Conservation (phyloP, 1,140 invertebrate species). For the Lucilia sericata region DNA sequence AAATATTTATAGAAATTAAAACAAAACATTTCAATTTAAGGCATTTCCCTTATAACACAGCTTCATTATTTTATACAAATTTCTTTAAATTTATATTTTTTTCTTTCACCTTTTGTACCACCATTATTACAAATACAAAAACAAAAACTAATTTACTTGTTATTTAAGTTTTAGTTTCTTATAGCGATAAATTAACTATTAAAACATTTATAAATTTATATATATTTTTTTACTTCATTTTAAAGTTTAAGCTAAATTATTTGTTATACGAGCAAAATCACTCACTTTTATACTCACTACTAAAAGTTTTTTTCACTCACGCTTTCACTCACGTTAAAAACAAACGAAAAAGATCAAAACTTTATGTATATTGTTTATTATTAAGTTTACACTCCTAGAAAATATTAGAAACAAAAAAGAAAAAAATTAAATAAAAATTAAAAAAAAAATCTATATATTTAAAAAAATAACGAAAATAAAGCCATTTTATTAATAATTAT, state of each 20-base stretch:
- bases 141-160: background rate
- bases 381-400: conserved; percentile 10
- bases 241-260: background rate
- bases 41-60: background rate
- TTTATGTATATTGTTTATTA: background rate
- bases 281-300: background rate
- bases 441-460: background rate
- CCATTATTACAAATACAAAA: background rate
- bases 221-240: background rate
- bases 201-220: background rate
- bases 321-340: background rate
- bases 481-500: no score
- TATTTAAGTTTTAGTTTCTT: background rate
- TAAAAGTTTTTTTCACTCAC: background rate
- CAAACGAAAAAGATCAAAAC: background rate
- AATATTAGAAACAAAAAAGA: background rate
- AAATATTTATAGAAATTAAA: background rate
- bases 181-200: background rate
- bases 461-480: background rate
- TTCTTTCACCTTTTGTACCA: background rate
- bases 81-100: background rate
- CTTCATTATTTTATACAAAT: background rate
- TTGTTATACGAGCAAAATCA: background rate
- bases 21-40: background rate
- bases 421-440: background rate